phyloP scores from a whole-genome alignment of 2,888 invertebrate species.

The Apantesis nais region DNA sequence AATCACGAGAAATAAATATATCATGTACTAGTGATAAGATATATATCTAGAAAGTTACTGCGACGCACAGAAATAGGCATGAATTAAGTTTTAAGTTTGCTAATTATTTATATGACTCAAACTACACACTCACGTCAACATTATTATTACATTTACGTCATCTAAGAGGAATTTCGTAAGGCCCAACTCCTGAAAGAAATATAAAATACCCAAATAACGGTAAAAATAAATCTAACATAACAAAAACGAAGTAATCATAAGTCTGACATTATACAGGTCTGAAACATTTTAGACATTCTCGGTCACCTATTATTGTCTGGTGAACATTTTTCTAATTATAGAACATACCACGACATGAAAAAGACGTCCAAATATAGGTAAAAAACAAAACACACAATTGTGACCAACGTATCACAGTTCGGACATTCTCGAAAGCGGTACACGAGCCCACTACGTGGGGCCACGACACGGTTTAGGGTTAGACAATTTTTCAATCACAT shows the following conservation, averaged over 20 bases:
- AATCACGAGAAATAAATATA: constrained; percentile 41
- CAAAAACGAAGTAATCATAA: constrained; percentile 49
- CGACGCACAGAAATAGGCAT: constrained; percentile 17
- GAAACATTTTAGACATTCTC: constrained; percentile 67
- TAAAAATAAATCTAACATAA: constrained; percentile 40
- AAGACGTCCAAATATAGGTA: constrained; percentile 79
- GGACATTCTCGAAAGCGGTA: constrained; percentile 81
- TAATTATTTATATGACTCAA: constrained; percentile 55
- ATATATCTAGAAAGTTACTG: constrained; percentile 50
- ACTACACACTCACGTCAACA: constrained; percentile 49
- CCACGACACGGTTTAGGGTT: constrained; percentile 84
- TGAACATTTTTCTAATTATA: constrained; percentile 78
- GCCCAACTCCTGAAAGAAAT: constrained; percentile 33
- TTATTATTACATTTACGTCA: constrained; percentile 52
- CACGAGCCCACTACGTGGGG: constrained; percentile 82
- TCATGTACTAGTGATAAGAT: constrained; percentile 54
- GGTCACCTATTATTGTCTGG: constrained; percentile 72
- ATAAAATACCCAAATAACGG: constrained; percentile 40
- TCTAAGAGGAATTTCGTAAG: constrained; percentile 36
- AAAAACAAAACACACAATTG: constrained; percentile 81
- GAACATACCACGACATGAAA: constrained; percentile 83
- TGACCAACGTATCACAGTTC: constrained; percentile 71
- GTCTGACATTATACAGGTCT: constrained; percentile 56
- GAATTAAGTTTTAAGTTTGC: constrained; percentile 5
- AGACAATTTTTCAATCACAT: constrained; percentile 80